Evolutionary conservation across 2,888 invertebrate species (phyloP), one percentile per base, ranked within the genome.

Genomic region (Caenorhabditis macrosperma): DNA sequence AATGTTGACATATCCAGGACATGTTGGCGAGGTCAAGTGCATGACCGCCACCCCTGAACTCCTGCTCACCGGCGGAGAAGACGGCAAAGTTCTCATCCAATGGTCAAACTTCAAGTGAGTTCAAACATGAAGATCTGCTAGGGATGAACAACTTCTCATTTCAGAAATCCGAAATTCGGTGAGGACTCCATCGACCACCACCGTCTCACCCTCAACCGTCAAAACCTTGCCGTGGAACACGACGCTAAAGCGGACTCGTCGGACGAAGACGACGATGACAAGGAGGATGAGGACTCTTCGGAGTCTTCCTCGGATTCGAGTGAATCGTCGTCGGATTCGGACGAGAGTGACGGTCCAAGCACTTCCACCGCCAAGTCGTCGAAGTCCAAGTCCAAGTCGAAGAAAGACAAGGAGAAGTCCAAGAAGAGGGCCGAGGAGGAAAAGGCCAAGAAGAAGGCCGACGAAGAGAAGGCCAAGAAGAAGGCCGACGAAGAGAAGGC

Each of bases 21-120:
- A 78, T 24, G 35, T 22, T 3, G 78, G 72, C 24, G 35, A 46
- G 17, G 69, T 78, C 10, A 78, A 52, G 22, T 66, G 66, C 24
- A 60, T 78, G 66, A 38, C 48, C 0, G 59, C 17, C 1, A 72
- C 66, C 2, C 41, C 38, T 9, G 60, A 59, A 12, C 41, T 72
- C 1, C 50, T 83, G 20, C 44, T 82, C 7, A 83, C 83, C 17
- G 83, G 83, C 6, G 81, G 80, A 38, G 80, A 77, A 46, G 83
- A 83, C 33, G 83, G 83, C n/a, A 77, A 80, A 54, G 50, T 83
- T 0, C 33, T 81, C 12, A 78, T 82, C 15, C 78, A 80, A 28
- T 48, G 52, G 10, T 7, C 74, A 26, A 77, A 82, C 44, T 61
- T 82, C 41, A 76, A 72, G 83, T 82, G 33, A 60, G 64, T 57